Evolutionary conservation across 2,888 invertebrate species (phyloP), one percentile per base, ranked within the genome.

Genomic region (Eristalinus sepulchralis): DNA sequence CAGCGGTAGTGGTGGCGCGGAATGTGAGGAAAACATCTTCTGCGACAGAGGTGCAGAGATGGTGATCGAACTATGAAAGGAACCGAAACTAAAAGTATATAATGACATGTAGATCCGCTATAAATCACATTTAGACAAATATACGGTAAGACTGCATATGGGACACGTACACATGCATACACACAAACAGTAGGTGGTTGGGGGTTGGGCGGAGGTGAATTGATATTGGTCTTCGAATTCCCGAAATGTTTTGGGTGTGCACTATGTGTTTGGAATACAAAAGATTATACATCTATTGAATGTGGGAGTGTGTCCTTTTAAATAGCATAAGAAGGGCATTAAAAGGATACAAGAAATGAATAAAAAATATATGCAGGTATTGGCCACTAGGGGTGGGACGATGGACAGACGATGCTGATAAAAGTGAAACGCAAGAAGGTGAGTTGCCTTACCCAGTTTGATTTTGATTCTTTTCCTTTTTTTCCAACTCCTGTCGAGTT

Each of bases 91-190:
- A 33, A 53, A 73, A 78, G 59, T 82, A 78, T 73, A 77, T 82
- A 77, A 82, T 85, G 85, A 86, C 82, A 86, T 86, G 85, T 86
- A 86, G 85, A 85, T 85, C 77, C 64, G 77, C 85, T 82, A 85
- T 85, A 85, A 85, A 85, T 85, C 77, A 75, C 77, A 73, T 78
- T 78, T 64, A 73, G 73, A 73, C 72, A 82, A 72, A 80, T 85
- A 82, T 82, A 78, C 73, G 22, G 62, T 66, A 34, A 73, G 63
- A 82, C 47, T 86, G 81, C 86, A 83, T 79, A 70, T 78, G 73
- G 64, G 60, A 59, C 63, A 47, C 13, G 34, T 59, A 36, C 47
- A 17, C 17, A 1, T 5, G n/a, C 10, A 39, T 4, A n/a, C n/a
- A n/a, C n/a, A 8, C 4, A n/a, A 39, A 66, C 55, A 39, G 59